phyloP scores from a whole-genome alignment of 2,113 vertebrate genomes.

The Cottus gobio region DNA sequence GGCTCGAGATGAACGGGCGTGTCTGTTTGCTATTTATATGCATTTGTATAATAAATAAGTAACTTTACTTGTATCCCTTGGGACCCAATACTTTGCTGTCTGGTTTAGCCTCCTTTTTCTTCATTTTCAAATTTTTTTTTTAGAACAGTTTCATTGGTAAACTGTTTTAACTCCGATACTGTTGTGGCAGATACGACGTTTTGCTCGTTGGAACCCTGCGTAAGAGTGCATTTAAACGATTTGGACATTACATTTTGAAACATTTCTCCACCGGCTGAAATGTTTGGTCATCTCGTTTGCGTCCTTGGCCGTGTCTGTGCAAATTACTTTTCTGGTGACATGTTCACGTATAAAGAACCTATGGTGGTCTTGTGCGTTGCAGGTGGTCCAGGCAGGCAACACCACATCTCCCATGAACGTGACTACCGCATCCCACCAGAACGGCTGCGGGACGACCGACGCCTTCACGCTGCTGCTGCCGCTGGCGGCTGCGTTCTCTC shows the following conservation, averaged over 20 bases:
- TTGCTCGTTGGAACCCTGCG: no score
- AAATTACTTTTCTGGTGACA: background rate
- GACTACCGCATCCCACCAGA: fast-evolving
- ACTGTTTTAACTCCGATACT: no score
- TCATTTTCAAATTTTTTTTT: no score
- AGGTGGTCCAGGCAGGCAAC: background rate
- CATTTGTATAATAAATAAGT: no score
- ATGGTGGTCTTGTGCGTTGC: background rate
- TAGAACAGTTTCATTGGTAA: no score
- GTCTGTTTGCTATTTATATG: no score
- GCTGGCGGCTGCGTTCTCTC: constrained; percentile 7
- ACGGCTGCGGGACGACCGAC: background rate
- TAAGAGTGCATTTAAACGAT: no score
- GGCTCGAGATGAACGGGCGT: background rate
- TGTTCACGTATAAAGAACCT: background rate
- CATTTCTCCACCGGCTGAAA: background rate
- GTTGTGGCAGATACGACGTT: no score
- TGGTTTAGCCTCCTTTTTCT: no score
- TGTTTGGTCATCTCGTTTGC: background rate
- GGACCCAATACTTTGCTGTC: no score
- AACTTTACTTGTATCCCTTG: no score
- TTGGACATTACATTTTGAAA: background rate
- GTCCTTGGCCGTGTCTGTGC: background rate
- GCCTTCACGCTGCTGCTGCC: constrained; percentile 43
- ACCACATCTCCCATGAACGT: fast-evolving